Conservation (phyloP, 2,113 vertebrate genomes). For the Amia ocellicauda region DNA sequence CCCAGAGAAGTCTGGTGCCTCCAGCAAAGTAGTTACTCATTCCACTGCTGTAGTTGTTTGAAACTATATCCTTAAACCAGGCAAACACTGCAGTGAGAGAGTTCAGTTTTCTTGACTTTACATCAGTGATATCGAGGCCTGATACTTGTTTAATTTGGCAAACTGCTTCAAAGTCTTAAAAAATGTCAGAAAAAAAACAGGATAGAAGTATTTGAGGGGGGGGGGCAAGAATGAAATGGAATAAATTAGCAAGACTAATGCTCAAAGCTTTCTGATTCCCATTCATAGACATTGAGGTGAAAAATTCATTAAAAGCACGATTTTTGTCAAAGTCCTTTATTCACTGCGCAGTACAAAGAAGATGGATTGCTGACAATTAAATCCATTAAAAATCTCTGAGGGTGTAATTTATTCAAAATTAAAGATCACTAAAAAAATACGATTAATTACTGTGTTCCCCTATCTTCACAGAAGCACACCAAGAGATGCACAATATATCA, state of each 20-base stretch:
- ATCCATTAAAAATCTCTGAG: constrained; percentile 39
- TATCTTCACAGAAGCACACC: neutral
- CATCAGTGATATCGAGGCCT: no score
- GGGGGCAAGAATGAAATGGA: constrained; percentile 7
- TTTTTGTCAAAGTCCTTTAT: constrained; percentile 57
- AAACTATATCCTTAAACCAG: no score
- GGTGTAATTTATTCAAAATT: constrained; percentile 2
- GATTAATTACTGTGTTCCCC: neutral
- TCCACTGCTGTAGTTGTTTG: neutral
- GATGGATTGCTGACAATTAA: constrained; percentile 67
- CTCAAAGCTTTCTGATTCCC: constrained; percentile 1
- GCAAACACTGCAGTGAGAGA: no score
- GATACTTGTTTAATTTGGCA: no score
- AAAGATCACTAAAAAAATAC: neutral
- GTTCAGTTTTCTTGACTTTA: no score
- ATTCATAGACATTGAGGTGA: constrained; percentile 35
- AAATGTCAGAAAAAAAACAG: no score
- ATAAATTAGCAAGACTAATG: neutral
- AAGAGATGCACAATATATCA: neutral
- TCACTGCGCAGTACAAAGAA: constrained; percentile 53
- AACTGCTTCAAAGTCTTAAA: no score
- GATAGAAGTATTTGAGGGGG: neutral
- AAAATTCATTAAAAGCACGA: constrained; percentile 52
- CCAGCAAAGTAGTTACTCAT: constrained; percentile 14
- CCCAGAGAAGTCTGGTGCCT: constrained; percentile 53